phyloP scores from a whole-genome alignment of 2,888 invertebrate genomes.

The Nematopogon swammerdamellus region DNA sequence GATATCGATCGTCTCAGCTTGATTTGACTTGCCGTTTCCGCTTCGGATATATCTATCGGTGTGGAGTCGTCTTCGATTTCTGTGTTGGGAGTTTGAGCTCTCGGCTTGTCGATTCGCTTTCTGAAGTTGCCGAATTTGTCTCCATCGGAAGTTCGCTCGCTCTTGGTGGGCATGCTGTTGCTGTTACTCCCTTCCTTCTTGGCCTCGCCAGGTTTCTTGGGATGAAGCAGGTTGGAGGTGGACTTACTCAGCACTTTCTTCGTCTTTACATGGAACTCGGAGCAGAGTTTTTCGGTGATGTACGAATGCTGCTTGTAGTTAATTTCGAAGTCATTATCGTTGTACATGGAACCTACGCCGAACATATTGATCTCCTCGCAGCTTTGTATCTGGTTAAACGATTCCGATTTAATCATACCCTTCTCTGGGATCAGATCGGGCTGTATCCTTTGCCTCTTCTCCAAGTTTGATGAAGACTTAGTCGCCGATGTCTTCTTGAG shows the following conservation, averaged over 20 bases:
- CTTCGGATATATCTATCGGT: constrained; percentile 39
- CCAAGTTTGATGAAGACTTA: constrained; percentile 44
- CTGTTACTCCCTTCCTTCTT: constrained; percentile 48
- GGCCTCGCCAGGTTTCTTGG: constrained; percentile 49
- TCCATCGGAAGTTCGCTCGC: constrained; percentile 30
- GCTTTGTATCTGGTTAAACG: constrained; percentile 51
- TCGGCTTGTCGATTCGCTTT: constrained; percentile 46
- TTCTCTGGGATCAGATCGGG: constrained; percentile 52
- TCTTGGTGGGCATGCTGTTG: constrained; percentile 50
- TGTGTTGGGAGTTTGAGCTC: constrained; percentile 46
- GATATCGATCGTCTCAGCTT: constrained; percentile 53
- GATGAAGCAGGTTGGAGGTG: constrained; percentile 59
- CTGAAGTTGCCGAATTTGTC: constrained; percentile 39
- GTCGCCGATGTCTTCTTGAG: constrained; percentile 43
- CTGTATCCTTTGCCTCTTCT: constrained; percentile 49
- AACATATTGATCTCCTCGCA: constrained; percentile 55
- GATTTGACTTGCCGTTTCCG: constrained; percentile 37
- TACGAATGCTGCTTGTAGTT: constrained; percentile 59
- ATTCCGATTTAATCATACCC: constrained; percentile 45
- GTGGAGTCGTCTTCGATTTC: constrained; percentile 34
- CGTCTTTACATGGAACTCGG: constrained; percentile 70
- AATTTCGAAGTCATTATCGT: constrained; percentile 53
- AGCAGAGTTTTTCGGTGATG: constrained; percentile 66
- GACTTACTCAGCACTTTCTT: constrained; percentile 62
- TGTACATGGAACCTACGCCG: constrained; percentile 53